Conservation (phyloP, 2,888 invertebrate species). For the Nomada hirtipes region DNA sequence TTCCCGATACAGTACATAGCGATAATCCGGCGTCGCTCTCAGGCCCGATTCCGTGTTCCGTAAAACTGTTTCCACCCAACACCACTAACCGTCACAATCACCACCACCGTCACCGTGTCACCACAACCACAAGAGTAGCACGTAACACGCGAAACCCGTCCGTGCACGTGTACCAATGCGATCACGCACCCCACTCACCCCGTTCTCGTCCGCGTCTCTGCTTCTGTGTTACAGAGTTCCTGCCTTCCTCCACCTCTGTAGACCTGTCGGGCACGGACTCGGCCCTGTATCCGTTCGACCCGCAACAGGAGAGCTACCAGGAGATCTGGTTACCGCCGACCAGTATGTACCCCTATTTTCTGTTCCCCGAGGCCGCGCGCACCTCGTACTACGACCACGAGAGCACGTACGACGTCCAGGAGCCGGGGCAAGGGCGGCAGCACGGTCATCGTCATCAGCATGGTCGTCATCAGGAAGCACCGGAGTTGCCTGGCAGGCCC, state of each 20-base stretch:
- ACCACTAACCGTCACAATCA: not conserved
- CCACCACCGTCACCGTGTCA: slow-evolving; percentile 18
- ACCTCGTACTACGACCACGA: slow-evolving; percentile 79
- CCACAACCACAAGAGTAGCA: slow-evolving; percentile 37
- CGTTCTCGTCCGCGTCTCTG: slow-evolving; percentile 81
- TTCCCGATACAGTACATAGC: too few species aligned
- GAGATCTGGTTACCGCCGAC: slow-evolving; percentile 86
- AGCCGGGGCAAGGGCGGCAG: slow-evolving; percentile 68
- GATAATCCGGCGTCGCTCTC: not conserved
- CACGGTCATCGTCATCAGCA: slow-evolving; percentile 70
- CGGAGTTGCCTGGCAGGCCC: slow-evolving; percentile 77
- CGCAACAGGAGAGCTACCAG: slow-evolving; percentile 86
- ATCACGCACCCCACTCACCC: slow-evolving; percentile 77
- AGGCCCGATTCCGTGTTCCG: not conserved
- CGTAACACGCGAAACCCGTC: slow-evolving; percentile 58
- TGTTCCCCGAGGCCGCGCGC: slow-evolving; percentile 86
- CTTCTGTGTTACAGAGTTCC: slow-evolving; percentile 87
- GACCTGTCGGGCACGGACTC: slow-evolving; percentile 86
- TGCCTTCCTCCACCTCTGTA: slow-evolving; percentile 85
- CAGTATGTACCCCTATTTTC: slow-evolving; percentile 87
- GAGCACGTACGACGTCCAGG: slow-evolving; percentile 72
- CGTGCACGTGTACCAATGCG: slow-evolving; percentile 67
- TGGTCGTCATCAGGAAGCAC: slow-evolving; percentile 72
- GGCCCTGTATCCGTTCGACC: slow-evolving; percentile 86
- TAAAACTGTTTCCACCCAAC: slow-evolving; percentile 15